Evolutionary conservation across 2,888 invertebrate species (phyloP).

Genomic region (Lycia hirtaria): DNA sequence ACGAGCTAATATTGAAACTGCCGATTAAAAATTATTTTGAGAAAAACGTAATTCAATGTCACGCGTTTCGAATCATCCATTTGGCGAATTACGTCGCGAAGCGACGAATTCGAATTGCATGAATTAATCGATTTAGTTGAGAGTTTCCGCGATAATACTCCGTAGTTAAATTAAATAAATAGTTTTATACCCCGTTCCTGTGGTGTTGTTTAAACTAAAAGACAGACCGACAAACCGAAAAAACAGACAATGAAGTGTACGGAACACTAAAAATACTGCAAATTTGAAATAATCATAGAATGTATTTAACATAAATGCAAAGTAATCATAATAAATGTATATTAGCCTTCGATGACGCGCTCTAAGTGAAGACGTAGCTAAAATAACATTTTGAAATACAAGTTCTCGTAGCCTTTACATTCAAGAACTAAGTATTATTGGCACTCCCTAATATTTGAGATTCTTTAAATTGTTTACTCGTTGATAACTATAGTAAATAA

Average conservation of each 20-base stretch:
- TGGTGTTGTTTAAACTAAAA: too few relatives aligned
- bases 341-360: conserved; percentile 6
- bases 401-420: not conserved
- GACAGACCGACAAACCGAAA: too few relatives aligned
- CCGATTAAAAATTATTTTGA: conserved; percentile 10
- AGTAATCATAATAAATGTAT: not conserved
- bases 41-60: conserved; percentile 30
- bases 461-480: not conserved
- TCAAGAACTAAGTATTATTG: not conserved
- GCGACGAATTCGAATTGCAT: too few relatives aligned
- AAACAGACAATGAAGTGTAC: too few relatives aligned
- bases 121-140: conserved; percentile 23
- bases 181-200: too few relatives aligned
- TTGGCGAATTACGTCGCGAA: conserved; percentile 10
- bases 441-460: not conserved
- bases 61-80: conserved; percentile 30
- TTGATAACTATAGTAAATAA: not conserved
- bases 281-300: too few relatives aligned
- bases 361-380: not conserved
- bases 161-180: not conserved
- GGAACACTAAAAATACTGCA: too few relatives aligned
- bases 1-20: not conserved
- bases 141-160: conserved; percentile 12
- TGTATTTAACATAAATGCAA: not conserved
- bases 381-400: conserved; percentile 29